These are phyloP conservation scores for Autographa gamma DNA, from an alignment of 2,888 invertebrate species.

Conservation along the genomic window DNA sequence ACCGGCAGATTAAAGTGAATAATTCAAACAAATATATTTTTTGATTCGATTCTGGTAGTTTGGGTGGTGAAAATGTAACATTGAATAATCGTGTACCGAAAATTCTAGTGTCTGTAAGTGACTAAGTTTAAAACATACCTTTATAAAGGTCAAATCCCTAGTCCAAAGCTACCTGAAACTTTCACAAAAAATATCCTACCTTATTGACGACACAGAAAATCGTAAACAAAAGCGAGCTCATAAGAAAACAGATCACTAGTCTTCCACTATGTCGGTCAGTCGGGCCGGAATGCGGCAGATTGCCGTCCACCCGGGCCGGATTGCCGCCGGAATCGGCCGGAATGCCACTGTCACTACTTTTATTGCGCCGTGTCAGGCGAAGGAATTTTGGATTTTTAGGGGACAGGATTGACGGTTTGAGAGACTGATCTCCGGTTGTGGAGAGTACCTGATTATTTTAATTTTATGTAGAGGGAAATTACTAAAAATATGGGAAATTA, in stretches of 20 bases:
- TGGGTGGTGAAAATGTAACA: too few relatives aligned
- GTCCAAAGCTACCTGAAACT: background rate
- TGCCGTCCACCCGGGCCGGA: slow-evolving; percentile 78
- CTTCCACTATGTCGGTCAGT: slow-evolving; percentile 58
- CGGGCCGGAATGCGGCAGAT: slow-evolving; percentile 80
- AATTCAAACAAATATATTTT: too few relatives aligned
- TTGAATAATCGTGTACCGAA: too few relatives aligned
- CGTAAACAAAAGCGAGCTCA: slow-evolving; percentile 36
- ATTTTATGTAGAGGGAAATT: slow-evolving; percentile 7
- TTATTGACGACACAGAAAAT: background rate
- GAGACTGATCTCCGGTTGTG: slow-evolving; percentile 40
- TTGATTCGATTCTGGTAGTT: too few relatives aligned
- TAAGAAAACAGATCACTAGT: slow-evolving; percentile 55
- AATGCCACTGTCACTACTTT: slow-evolving; percentile 86
- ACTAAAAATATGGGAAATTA: too few relatives aligned
- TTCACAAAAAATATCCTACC: background rate
- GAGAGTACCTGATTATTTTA: slow-evolving; percentile 15
- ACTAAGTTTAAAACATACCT: background rate
- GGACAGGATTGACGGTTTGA: slow-evolving; percentile 50
- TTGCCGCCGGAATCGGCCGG: slow-evolving; percentile 77
- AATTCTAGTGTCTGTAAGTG: too few relatives aligned
- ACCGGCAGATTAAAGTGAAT: too few relatives aligned
- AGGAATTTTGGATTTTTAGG: slow-evolving; percentile 81
- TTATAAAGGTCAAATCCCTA: background rate
- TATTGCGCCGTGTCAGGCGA: slow-evolving; percentile 83